Base-by-base conservation (phyloP, 2,797 vertebrate species). In the Bradypodion ventrale region DNA sequence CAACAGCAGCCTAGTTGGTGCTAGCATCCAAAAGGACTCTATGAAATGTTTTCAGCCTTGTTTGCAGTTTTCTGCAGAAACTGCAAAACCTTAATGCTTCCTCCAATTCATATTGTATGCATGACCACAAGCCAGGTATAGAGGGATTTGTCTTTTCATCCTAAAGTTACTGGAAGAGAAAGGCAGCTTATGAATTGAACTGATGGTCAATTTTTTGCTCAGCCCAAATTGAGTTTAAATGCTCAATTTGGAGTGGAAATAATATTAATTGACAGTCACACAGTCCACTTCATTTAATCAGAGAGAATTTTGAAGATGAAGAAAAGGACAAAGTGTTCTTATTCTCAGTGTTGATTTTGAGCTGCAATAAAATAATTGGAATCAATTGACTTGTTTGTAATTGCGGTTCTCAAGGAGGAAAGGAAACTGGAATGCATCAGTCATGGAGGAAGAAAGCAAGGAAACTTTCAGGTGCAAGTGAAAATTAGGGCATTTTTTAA, bases 201-300 rank as follows among this genome's bases (percentile, higher is more conserved):
- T 87, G 69, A 78, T 90, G 10, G 83, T 89, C 32, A 89, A 73
- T 89, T 94, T 89, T 78, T 44, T 85, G 75, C 89, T 92, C 66
- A 75, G 88, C 88, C 68, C 68, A 92, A 29, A 89, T 86, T 90
- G 87, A 87, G 86, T 93, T 90, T 90, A 83, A 90, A 93, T 87
- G 49, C 79, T 87, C 35, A 88, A 81, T 83, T 80, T 44, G 87
- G 79, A 83, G 78, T 72, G 78, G 85, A 89, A 86, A 49, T 60
- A 88, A 83, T 76, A 75, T 85, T 73, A 84, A 68, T 88, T 88
- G 60, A 79, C 68, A 75, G 2, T 66, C 12, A 40, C 59, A 27
- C 60, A 8, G 25, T 77, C 85, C 29, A 87, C 85, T 85, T 40
- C 62, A 25, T 37, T 94, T 89, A 32, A 90, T 89, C 60, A 46